Evolutionary conservation across 1,140 invertebrate species (phyloP).

Genomic region (Aphelinus atriplicis): DNA sequence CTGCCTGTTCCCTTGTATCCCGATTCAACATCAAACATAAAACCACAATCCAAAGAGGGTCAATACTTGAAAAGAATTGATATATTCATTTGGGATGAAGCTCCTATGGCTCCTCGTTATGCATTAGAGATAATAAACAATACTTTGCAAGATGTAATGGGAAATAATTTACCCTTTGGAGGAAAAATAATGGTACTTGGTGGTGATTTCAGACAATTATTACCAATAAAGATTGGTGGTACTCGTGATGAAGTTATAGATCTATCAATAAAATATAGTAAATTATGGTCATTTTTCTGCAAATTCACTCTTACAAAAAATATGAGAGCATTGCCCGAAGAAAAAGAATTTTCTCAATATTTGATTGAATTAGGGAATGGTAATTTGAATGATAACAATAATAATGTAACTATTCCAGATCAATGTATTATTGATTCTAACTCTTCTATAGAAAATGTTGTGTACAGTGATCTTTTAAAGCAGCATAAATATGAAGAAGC

Average conservation of each 20-base stretch:
- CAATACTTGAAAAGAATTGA: conserved; percentile 34
- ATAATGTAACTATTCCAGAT: conserved; percentile 37
- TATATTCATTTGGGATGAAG: conserved; percentile 52
- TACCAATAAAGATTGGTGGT: conserved; percentile 41
- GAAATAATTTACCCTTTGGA: conserved; percentile 40
- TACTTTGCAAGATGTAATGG: conserved; percentile 34
- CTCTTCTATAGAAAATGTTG: background rate
- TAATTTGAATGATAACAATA: conserved; percentile 27
- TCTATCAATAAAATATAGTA: conserved; percentile 37
- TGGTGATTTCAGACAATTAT: conserved; percentile 46
- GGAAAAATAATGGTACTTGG: conserved; percentile 44
- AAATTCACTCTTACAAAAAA: conserved; percentile 31
- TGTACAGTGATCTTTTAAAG: background rate
- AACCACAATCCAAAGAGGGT: conserved; percentile 34
- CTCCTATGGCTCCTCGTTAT: conserved; percentile 41
- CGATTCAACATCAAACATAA: conserved; percentile 35
- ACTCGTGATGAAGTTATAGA: conserved; percentile 39
- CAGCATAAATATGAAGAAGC: conserved; percentile 3
- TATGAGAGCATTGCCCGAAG: conserved; percentile 26
- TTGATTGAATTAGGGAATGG: conserved; percentile 36
- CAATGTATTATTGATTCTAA: conserved; percentile 17
- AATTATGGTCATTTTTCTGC: conserved; percentile 32
- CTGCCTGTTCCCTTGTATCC: conserved; percentile 39
- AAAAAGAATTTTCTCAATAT: conserved; percentile 36
- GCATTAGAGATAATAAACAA: conserved; percentile 42